Evolutionary conservation across 2,113 vertebrate genomes (phyloP).

Genomic region (Larimichthys crocea): DNA sequence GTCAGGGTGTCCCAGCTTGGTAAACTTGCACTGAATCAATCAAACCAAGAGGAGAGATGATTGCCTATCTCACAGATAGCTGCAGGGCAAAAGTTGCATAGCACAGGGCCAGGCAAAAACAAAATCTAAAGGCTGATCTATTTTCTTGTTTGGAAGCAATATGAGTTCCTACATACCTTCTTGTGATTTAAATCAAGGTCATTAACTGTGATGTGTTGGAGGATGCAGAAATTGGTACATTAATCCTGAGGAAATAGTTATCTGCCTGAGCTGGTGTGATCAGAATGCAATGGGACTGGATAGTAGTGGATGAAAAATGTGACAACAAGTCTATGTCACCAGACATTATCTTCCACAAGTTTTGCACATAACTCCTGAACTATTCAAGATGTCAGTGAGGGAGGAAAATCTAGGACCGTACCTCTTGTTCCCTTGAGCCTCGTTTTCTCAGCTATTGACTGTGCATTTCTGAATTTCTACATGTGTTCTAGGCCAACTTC

Average conservation of each 20-base stretch:
- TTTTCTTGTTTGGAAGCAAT: slow-evolving; percentile 68
- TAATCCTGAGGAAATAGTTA: slow-evolving; percentile 77
- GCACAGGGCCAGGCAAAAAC: slow-evolving; percentile 61
- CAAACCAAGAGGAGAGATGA: slow-evolving; percentile 64
- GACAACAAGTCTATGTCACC: slow-evolving; percentile 66
- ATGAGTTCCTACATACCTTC: slow-evolving; percentile 67
- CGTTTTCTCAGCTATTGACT: slow-evolving; percentile 74
- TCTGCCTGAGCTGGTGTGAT: slow-evolving; percentile 69
- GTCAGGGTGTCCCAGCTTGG: slow-evolving; percentile 30
- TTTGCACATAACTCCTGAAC: slow-evolving; percentile 71
- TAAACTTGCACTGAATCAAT: slow-evolving; percentile 73
- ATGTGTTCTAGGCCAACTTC: slow-evolving; percentile 34
- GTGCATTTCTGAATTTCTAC: slow-evolving; percentile 62
- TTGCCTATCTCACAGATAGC: slow-evolving; percentile 56
- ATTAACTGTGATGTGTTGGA: slow-evolving; percentile 78
- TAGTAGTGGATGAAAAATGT: slow-evolving; percentile 68
- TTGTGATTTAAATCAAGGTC: slow-evolving; percentile 85
- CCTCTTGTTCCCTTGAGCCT: slow-evolving; percentile 55
- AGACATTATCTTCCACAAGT: slow-evolving; percentile 71
- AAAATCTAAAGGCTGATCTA: slow-evolving; percentile 73
- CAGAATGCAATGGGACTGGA: slow-evolving; percentile 64
- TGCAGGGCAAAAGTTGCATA: slow-evolving; percentile 58
- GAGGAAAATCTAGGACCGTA: slow-evolving; percentile 62
- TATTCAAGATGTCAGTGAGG: slow-evolving; percentile 57
- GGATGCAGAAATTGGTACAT: slow-evolving; percentile 78